Evolutionary conservation across 1,140 invertebrate genomes (phyloP), one percentile per base, ranked within the genome.

Genomic region (Mamestra configurata): DNA sequence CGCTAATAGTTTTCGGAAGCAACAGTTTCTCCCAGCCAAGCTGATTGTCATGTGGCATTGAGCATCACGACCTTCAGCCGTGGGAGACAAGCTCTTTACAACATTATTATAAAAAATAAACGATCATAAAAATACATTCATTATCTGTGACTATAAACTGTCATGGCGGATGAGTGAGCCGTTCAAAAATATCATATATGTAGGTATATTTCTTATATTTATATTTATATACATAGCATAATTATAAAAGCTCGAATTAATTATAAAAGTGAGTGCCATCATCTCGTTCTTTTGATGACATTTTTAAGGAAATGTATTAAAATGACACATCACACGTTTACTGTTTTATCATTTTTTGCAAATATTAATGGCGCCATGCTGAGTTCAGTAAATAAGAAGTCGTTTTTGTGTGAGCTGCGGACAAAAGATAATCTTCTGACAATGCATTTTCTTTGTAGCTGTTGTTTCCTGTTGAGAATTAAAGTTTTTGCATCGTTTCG

Each of bases 1-100:
- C 35, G 13, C 5, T 76, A 76, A 76, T 76, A 76, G 55, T 46
- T 76, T 76, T 76, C 72, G 72, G 72, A 76, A 61, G 35, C 57
- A n/a, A 8, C 55, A 40, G 55, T 61, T 57, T 73, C 53, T 76
- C 31, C 61, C 55, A 27, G 20, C 15, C 22, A 13, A 22, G 4
- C 55, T 59, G 53, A 61, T 61, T 76, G 72, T 61, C 72, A 61
- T 61, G 15, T 73, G 72, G 55, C 55, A 61, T 76, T 76, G 72
- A 46, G 10, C 68, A 71, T 71, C 46, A 53, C 68, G 72, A 76
- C 72, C 72, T 76, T 76, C 43, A 49, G 8, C 18, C 55, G 72
- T 76, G 72, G 72, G 72, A 76, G 18, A 64, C 66, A 46, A 46
- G 15, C 37, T n/a, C 22, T 49, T n/a, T 11, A 20, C 27, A 37